A percentile compares a stretch with the other conserved stretches of the same genome.
phyloP scores from a whole-genome alignment of 1,140 invertebrate species.

The Heliconius melpomene region DNA sequence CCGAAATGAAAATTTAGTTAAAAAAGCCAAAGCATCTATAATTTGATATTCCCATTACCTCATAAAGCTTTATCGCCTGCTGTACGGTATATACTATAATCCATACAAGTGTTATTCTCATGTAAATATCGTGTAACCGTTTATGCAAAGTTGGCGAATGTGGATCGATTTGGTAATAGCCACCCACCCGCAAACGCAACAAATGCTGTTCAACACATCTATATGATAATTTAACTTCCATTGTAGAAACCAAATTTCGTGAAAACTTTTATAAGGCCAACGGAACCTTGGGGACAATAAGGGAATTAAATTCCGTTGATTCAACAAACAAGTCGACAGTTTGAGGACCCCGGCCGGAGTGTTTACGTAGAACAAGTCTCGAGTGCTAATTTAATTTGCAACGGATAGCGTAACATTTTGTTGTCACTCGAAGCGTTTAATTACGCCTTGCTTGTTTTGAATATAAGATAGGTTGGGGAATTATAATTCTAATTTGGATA shows the following conservation, averaged over 20 bases:
- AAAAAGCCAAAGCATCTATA: not conserved
- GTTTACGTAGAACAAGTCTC: constrained; percentile 37
- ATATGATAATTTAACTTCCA: constrained; percentile 33
- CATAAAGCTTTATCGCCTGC: constrained; percentile 54
- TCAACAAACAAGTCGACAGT: constrained; percentile 41
- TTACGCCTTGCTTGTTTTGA: constrained; percentile 19
- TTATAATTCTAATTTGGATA: not conserved
- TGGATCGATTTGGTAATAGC: constrained; percentile 51
- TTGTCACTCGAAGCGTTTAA: constrained; percentile 37
- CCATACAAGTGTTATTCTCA: constrained; percentile 45
- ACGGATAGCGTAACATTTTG: constrained; percentile 31
- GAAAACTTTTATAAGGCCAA: constrained; percentile 15
- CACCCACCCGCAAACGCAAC: constrained; percentile 47
- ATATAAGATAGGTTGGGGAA: not conserved
- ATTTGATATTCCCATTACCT: constrained; percentile 41
- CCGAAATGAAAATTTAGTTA: too few relatives aligned
- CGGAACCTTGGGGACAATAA: constrained; percentile 27
- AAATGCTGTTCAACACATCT: constrained; percentile 51
- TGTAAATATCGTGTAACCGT: constrained; percentile 50
- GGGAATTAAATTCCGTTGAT: constrained; percentile 41
- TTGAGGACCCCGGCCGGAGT: constrained; percentile 27
- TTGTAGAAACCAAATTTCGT: constrained; percentile 21
- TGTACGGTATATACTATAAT: constrained; percentile 53
- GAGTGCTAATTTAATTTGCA: constrained; percentile 36
- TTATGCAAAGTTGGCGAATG: constrained; percentile 40